Conservation (phyloP, 2,797 vertebrate species). For the Macropus fuliginosus region DNA sequence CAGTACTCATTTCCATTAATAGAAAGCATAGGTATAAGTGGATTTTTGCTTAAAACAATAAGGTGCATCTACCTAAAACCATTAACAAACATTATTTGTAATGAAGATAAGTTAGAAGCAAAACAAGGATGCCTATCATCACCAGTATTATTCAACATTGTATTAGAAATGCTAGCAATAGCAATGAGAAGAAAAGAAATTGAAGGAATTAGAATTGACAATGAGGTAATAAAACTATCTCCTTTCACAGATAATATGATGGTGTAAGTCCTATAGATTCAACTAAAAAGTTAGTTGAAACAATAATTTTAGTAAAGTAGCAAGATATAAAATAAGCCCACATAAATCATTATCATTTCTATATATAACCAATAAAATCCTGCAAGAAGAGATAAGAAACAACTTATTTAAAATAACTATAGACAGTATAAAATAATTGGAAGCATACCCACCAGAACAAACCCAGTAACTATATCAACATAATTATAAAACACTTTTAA, state of each 20-base stretch:
- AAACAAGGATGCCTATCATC: not conserved
- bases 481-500: not conserved
- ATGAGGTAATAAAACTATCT: not conserved
- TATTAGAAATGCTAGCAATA: not conserved
- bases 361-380: not conserved
- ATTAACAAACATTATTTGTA: no score
- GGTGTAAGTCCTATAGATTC: not conserved
- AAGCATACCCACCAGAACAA: not conserved
- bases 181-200: not conserved
- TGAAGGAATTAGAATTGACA: not conserved
- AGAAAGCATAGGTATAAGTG: not conserved
- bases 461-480: not conserved
- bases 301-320: no score
- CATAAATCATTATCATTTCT: not conserved
- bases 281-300: no score
- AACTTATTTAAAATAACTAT: not conserved
- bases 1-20: not conserved
- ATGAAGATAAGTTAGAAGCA: not conserved
- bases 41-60: no score
- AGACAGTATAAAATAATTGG: not conserved
- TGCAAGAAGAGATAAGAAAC: not conserved
- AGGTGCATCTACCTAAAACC: no score
- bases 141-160: not conserved
- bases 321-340: no score
- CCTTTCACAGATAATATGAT: not conserved